Base-by-base conservation (phyloP, 2,888 invertebrate species). In the Macrophya alboannulata region DNA sequence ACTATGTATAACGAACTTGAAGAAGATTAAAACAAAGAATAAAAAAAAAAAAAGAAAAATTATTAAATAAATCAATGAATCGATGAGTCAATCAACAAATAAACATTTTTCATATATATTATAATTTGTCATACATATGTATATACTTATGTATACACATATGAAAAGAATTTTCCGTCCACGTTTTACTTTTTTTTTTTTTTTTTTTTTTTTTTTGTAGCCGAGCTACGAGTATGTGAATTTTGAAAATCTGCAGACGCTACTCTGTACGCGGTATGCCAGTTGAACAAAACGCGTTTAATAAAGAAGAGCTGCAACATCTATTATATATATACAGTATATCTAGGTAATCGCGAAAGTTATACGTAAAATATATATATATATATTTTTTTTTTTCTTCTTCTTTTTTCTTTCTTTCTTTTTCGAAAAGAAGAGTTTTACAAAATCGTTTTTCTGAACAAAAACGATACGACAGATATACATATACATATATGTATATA, bases 61-160 rank as follows among this genome's bases (percentile, higher is more conserved):
- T 17, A 71, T 15, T 17, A n/a, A 76, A 76, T 76, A 15, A 76
- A 48, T 40, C 4, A 12, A 76, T 21, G 12, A 76, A 72, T 43
- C 10, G 1, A 76, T 76, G 10, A 76, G 21, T 17, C 12, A 76
- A 25, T 45, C n/a, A 43, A 74, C 9, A 25, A 21, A n/a, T 6
- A 43, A 74, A 45, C 21, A 21, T 43, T 45, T 45, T 8, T 74
- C 4, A 21, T 21, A 45, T 43, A 72, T 21, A 15, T 25, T 37
- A 9, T 25, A 31, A 65, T 31, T 9, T 65, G 31, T 65, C 3
- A 12, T 25, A 31, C 6, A 68, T 68, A 25, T 68, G 25, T 6
- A 31, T 65, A 65, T 65, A 21, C 25, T 9, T 31, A 31, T 68
- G 25, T 9, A 31, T 68, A 68, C 25, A 25, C 31, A 1, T 12